A percentile compares a stretch with the other conserved stretches of the same genome.
These are phyloP conservation scores for Bilobella aurantiaca DNA, from an alignment of 1,140 invertebrate species.

Conservation along the genomic window DNA sequence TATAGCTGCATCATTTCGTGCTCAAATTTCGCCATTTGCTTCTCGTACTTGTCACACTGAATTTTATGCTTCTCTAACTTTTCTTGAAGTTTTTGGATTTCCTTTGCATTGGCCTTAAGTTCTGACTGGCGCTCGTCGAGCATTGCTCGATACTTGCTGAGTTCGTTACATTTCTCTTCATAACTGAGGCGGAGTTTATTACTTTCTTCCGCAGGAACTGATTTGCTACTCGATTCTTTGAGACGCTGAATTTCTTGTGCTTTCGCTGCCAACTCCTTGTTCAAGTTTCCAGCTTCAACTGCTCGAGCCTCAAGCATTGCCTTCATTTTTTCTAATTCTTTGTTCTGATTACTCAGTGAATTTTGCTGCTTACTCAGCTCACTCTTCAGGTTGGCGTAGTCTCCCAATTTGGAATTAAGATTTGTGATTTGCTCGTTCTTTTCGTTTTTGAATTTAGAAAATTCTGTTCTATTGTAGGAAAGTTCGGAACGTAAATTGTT, in stretches of 20 bases:
- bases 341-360: slow-evolving; percentile 11
- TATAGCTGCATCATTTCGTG: slow-evolving; percentile 70
- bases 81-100: slow-evolving; percentile 22
- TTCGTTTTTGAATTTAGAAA: slow-evolving; percentile 38
- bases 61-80: slow-evolving; percentile 47
- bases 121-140: slow-evolving; percentile 22
- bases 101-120: slow-evolving; percentile 15
- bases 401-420: slow-evolving; percentile 4
- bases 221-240: not conserved
- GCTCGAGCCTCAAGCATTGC: slow-evolving; percentile 12
- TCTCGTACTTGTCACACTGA: slow-evolving; percentile 68
- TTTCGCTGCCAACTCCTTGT: slow-evolving; percentile 5
- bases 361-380: slow-evolving; percentile 18
- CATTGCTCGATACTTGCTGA: slow-evolving; percentile 22
- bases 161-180: slow-evolving; percentile 32
- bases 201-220: slow-evolving; percentile 10
- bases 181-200: slow-evolving; percentile 16
- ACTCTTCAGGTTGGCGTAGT: slow-evolving; percentile 40
- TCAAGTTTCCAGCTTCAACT: slow-evolving; percentile 17
- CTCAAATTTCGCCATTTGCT: slow-evolving; percentile 57
- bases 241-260: not conserved
- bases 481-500: slow-evolving; percentile 54
- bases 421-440: slow-evolving; percentile 46
- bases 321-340: slow-evolving; percentile 10
- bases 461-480: slow-evolving; percentile 37